A percentile compares a stretch with the other conserved stretches of the same genome.
Evolutionary conservation across 37 sponge, comb jelly and placozoan species (phyloP).

Genomic region (Geodia barretti): DNA sequence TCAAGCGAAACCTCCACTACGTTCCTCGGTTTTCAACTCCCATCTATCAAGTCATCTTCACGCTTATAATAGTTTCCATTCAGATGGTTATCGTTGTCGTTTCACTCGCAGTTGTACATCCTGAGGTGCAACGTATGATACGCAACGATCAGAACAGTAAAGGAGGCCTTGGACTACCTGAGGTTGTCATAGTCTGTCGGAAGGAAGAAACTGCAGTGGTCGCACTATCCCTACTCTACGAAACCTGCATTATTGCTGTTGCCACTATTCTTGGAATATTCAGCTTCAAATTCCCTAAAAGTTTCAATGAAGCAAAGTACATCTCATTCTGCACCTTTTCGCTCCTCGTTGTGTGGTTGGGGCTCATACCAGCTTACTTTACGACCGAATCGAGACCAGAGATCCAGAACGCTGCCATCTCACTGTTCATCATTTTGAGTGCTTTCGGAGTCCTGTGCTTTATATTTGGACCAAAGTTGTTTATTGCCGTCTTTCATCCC

Average conservation of each 20-base stretch:
- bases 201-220: constrained; percentile 17
- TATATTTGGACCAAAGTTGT: constrained; percentile 61
- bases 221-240: constrained; percentile 34
- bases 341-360: constrained; percentile 62
- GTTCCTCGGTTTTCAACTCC: constrained; percentile 66
- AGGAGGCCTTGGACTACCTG: too few relatives aligned
- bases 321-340: constrained; percentile 61
- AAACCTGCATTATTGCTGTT: constrained; percentile 46
- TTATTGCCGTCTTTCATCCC: constrained; percentile 50
- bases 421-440: constrained; percentile 48
- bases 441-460: constrained; percentile 45
- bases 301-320: constrained; percentile 77
- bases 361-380: constrained; percentile 47
- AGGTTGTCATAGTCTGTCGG: constrained; percentile 39
- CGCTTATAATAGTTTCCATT: constrained; percentile 35
- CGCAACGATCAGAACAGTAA: too few relatives aligned
- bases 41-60: constrained; percentile 73
- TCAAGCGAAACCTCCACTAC: neutral
- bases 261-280: constrained; percentile 59
- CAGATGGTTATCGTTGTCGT: constrained; percentile 45
- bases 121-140: constrained; percentile 5
- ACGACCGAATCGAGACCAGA: constrained; percentile 28
- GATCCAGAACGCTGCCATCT: constrained; percentile 37
- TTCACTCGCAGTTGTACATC: constrained; percentile 18
- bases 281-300: constrained; percentile 70